Base-by-base conservation (phyloP, 1,140 invertebrate species). In the Drosophila gunungcola region DNA sequence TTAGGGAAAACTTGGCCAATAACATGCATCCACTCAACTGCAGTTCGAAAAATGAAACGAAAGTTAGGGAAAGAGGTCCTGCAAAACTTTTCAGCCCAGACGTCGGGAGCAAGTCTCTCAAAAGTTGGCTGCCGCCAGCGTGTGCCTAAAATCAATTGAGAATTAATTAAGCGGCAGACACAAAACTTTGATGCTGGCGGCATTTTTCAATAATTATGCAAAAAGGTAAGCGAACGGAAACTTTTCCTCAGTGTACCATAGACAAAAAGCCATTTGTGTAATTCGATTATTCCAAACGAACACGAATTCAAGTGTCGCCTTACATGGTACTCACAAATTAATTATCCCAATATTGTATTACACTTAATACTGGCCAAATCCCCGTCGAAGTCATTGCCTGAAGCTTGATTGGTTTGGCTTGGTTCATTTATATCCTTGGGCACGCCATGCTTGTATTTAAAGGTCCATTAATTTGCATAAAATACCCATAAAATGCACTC, bases 81-180 rank as follows among this genome's bases (percentile, higher is more conserved):
- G 25, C 12, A 54, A 49, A 73, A 51, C 32, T 74, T 74, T 46
- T 52, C 21, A 43, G 6, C 13, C 45, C 51, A 46, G 70, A 27
- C 43, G 25, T 13, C 43, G 25, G 36, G 53, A 42, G 13, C 45
- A 53, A 36, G 43, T 42, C 25, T 73, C 43, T 63, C 9, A 29
- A 41, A 52, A 58, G 34, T 46, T 62, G 32, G n/a, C 51, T 16
- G 57, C 42, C 38, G 45, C 32, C 48, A 63, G 61, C 42, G 41
- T 77, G 61, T 72, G 65, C 64, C 53, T 39, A 57, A 86, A 86
- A 85, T 85, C 78, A 81, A 86, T 86, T 78, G 39, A 78, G 62
- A 81, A 73, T 86, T 67, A 81, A 81, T 81, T 63, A 81, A 77
- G 62, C 73, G 58, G 42, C 67, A 60, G 58, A 54, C 42, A 49